Conservation (phyloP, 2,113 vertebrate species). For the Actenoides hombroni region DNA sequence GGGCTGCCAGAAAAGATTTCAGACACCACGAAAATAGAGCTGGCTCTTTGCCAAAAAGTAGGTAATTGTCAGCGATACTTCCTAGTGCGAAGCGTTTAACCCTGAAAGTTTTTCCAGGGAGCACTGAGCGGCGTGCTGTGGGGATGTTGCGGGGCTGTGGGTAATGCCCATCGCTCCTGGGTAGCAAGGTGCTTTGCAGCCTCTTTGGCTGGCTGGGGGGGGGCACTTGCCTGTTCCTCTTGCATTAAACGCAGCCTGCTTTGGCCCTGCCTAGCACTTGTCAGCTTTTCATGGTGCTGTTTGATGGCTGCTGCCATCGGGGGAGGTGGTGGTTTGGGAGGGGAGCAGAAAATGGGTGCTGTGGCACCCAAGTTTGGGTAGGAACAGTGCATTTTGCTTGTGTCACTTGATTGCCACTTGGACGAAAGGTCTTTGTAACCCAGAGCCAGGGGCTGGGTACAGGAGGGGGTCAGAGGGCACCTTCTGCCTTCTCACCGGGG, state of each 20-base stretch:
- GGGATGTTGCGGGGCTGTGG: background rate
- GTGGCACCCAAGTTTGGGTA: rapidly evolving
- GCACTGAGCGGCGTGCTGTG: rapidly evolving
- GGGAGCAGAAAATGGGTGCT: background rate
- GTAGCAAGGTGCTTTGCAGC: background rate
- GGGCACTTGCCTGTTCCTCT: rapidly evolving
- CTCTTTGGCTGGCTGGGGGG: rapidly evolving
- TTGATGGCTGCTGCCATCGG: background rate
- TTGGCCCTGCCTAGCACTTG: rapidly evolving
- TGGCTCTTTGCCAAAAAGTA: background rate
- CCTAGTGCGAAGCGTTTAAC: background rate
- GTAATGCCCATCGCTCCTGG: background rate
- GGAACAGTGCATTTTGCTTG: rapidly evolving
- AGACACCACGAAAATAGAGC: rapidly evolving
- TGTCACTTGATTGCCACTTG: too few species aligned
- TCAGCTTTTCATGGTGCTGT: rapidly evolving
- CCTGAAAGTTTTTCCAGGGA: background rate
- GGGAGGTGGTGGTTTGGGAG: background rate
- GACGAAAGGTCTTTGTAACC: background rate
- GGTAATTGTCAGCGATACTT: rapidly evolving
- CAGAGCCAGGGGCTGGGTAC: rapidly evolving
- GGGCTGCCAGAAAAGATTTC: background rate
- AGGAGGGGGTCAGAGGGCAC: background rate
- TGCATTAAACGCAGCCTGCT: too few species aligned
- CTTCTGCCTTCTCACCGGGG: background rate